Conservation (phyloP, 2,888 invertebrate species). For the Noctua pronuba region DNA sequence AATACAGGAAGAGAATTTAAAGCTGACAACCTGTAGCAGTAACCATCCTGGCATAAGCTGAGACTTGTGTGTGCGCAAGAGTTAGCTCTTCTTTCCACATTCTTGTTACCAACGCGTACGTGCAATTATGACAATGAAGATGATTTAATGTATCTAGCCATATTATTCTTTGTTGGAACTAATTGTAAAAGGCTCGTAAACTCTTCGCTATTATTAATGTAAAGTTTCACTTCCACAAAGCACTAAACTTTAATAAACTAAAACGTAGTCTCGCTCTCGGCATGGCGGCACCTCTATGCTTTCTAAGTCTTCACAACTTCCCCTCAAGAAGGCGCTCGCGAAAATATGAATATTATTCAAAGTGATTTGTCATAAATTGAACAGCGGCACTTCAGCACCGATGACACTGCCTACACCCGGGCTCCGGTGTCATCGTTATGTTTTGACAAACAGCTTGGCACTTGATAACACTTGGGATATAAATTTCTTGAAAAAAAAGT, state of each 20-base stretch:
- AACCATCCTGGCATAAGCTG: background rate
- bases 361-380: conserved; percentile 86
- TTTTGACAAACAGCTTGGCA: conserved; percentile 48
- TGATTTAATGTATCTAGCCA: background rate
- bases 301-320: conserved; percentile 37
- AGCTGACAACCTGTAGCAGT: background rate
- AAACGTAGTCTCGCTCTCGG: background rate
- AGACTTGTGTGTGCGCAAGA: background rate
- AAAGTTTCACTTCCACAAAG: background rate
- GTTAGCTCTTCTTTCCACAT: background rate
- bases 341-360: conserved; percentile 84
- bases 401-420: conserved; percentile 2
- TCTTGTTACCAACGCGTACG: background rate
- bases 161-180: background rate
- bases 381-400: conserved; percentile 56
- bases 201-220: background rate
- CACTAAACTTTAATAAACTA: background rate
- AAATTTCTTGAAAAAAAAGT: background rate
- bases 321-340: conserved; percentile 55
- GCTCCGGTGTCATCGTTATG: conserved; percentile 22
- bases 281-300: conserved; percentile 23
- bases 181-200: background rate
- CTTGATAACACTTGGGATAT: conserved; percentile 1
- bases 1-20: too few relatives aligned
- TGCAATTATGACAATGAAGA: background rate